Evolutionary conservation across 2,797 vertebrate genomes (phyloP), one percentile per base, ranked within the genome.

Genomic region (Morus bassanus): DNA sequence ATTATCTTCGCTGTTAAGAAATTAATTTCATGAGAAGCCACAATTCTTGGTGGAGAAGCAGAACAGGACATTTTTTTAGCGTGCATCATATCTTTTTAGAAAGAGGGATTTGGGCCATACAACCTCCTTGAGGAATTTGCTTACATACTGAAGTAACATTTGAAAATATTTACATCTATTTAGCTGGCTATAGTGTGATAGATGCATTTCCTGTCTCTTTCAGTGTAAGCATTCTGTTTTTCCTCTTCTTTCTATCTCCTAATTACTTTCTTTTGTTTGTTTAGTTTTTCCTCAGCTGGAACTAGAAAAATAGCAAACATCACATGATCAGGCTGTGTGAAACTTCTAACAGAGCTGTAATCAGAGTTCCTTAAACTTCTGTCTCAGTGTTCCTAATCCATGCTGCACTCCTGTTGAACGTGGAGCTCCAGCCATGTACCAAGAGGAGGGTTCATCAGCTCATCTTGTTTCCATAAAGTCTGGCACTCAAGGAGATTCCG

Each of bases 151-250:
- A 39, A 92, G 67, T 63, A 91, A 85, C 75, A 77, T 87, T 93
- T 91, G 85, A 92, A 96, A 96, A 95, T 96, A 92, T 96, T 95
- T 96, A 89, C 81, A 64, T 96, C 76, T 91, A 8, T 91, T 92
- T 92, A 91, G 68, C 92, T 92, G 78, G 84, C 84, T 82, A 16
- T 79, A 88, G 75, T 91, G 81, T 53, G 24, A 76, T 48, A 82
- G 80, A 91, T 96, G 74, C 80, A 54, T 88, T 93, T 96, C 92
- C 77, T 93, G 85, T 85, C 67, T 89, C 60, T 65, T 88, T 84
- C 80, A 94, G 54, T 89, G 60, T 93, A 95, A 96, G 92, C 93
- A 89, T 82, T 93, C 89, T 85, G 64, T 21, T 80, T 92, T 90
- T 86, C 48, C 31, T 89, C 46, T 56, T 83, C 70, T 93, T 93